Conservation (phyloP, 2,888 invertebrate genomes). For the Erebia aethiops region DNA sequence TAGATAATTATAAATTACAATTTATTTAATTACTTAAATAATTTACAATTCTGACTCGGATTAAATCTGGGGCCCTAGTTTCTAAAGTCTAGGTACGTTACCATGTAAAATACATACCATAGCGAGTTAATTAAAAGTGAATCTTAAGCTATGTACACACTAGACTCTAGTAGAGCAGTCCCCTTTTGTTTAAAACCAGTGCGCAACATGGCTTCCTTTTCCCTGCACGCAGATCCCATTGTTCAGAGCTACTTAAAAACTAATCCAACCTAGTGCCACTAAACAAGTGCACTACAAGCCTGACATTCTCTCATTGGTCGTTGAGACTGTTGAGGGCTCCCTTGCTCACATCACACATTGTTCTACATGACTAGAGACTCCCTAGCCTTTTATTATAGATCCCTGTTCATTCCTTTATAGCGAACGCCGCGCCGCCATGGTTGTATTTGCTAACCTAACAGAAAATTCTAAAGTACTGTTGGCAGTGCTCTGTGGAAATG, state of each 20-base stretch:
- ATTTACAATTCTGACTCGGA: too few relatives aligned
- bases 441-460: constrained; percentile 16
- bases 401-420: constrained; percentile 49
- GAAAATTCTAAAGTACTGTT: constrained; percentile 11
- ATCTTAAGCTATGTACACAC: constrained; percentile 10
- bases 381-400: constrained; percentile 41
- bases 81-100: too few relatives aligned
- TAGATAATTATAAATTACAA: too few relatives aligned
- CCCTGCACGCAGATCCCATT: constrained; percentile 59
- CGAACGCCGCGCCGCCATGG: constrained; percentile 21
- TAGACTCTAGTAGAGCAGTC: constrained; percentile 3
- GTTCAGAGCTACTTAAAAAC: constrained; percentile 75
- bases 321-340: constrained; percentile 50
- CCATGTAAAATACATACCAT: too few relatives aligned
- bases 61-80: too few relatives aligned
- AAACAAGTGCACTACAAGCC: constrained; percentile 68
- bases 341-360: constrained; percentile 46
- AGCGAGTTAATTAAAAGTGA: not conserved
- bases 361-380: constrained; percentile 31
- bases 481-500: not conserved
- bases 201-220: constrained; percentile 57
- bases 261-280: constrained; percentile 79
- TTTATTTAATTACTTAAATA: too few relatives aligned
- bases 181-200: constrained; percentile 24
- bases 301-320: constrained; percentile 68